Evolutionary conservation across 2,113 vertebrate genomes (phyloP).

Genomic region (Mastomys coucha): DNA sequence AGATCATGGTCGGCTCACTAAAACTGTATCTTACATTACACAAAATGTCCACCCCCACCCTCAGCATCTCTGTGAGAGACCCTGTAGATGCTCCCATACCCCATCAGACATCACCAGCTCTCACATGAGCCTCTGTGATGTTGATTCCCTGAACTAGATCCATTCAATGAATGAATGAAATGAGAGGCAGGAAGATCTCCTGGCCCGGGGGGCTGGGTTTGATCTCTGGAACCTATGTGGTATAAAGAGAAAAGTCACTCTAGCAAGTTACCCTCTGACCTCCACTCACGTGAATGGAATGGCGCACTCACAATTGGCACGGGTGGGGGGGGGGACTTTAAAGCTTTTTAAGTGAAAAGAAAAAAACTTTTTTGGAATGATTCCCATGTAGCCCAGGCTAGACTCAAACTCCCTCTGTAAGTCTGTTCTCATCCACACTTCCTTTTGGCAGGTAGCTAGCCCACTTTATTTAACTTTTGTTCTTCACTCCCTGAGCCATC

Average conservation of each 20-base stretch:
- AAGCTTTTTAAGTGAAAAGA: not conserved
- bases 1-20: not conserved
- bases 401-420: not conserved
- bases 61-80: not conserved
- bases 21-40: not conserved
- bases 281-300: not conserved
- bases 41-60: not conserved
- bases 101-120: not conserved
- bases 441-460: not conserved
- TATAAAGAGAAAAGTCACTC: not conserved
- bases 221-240: not conserved
- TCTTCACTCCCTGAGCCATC: not conserved
- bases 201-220: too few relatives aligned
- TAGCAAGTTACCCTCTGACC: not conserved
- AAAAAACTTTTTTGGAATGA: not conserved
- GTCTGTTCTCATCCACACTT: not conserved
- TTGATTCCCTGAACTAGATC: not conserved
- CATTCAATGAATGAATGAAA: not conserved
- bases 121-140: not conserved
- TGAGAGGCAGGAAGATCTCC: not conserved
- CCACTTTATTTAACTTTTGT: not conserved
- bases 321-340: not conserved
- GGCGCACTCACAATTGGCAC: too few relatives aligned
- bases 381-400: not conserved
- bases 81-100: not conserved